Percentiles rank a stretch among this genome's conserved stretches.
Conservation (phyloP, 2,888 invertebrate species). For the Dendrolimus houi region DNA sequence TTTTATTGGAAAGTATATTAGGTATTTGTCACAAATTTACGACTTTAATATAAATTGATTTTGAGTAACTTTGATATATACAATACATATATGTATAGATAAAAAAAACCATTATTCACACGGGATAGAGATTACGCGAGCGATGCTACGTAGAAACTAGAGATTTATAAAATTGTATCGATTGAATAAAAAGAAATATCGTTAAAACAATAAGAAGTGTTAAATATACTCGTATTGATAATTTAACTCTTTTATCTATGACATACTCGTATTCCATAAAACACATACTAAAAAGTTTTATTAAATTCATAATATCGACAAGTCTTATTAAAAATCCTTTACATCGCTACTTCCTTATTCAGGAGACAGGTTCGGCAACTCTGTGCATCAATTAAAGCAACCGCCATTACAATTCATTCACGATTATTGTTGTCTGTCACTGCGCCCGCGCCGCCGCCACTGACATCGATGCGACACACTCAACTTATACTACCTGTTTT, state of each 20-base stretch:
- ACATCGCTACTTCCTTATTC: constrained; percentile 18
- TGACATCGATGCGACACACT: constrained; percentile 45
- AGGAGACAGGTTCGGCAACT: constrained; percentile 37
- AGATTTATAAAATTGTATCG: too few relatives aligned
- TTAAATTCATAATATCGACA: neutral
- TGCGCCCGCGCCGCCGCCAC: constrained; percentile 33
- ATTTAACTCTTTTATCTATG: neutral
- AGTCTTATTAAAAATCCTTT: neutral
- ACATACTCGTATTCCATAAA: neutral
- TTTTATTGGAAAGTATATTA: too few relatives aligned
- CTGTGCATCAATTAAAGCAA: constrained; percentile 54
- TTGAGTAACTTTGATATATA: too few relatives aligned
- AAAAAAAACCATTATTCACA: too few relatives aligned
- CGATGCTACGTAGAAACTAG: too few relatives aligned
- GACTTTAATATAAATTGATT: too few relatives aligned
- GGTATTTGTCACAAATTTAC: too few relatives aligned
- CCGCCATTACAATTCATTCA: constrained; percentile 67
- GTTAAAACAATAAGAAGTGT: too few relatives aligned
- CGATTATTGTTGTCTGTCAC: constrained; percentile 57
- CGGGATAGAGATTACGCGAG: too few relatives aligned
- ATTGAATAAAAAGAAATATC: too few relatives aligned
- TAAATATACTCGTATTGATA: constrained; percentile 6
- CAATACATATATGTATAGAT: too few relatives aligned
- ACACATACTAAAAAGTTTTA: neutral
- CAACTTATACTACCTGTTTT: constrained; percentile 29